phyloP scores from a whole-genome alignment of 1,140 invertebrate species.

The Drosophila sucinea region DNA sequence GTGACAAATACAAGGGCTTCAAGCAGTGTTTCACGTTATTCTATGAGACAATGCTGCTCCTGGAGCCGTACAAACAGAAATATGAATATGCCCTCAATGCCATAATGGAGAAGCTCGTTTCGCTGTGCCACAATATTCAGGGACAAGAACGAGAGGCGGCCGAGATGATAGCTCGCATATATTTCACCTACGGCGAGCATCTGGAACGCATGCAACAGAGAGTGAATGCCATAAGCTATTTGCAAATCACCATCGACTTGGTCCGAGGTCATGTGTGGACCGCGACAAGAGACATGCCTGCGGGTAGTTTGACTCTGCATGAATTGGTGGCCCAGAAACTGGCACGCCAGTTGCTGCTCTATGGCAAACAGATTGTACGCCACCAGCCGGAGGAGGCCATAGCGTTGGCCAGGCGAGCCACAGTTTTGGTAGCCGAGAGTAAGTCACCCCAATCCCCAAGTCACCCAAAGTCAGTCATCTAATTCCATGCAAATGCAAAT shows the following conservation, averaged over 20 bases:
- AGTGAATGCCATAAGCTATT: slow-evolving; percentile 45
- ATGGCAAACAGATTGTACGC: slow-evolving; percentile 51
- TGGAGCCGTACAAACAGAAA: slow-evolving; percentile 57
- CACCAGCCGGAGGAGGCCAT: slow-evolving; percentile 60
- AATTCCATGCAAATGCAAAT: background rate
- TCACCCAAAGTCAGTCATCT: background rate
- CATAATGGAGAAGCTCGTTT: slow-evolving; percentile 63
- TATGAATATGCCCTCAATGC: slow-evolving; percentile 59
- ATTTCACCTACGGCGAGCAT: slow-evolving; percentile 54
- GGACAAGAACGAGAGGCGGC: slow-evolving; percentile 52
- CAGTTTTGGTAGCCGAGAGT: slow-evolving; percentile 64
- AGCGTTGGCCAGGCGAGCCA: slow-evolving; percentile 54
- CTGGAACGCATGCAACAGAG: slow-evolving; percentile 33
- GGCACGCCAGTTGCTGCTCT: slow-evolving; percentile 56
- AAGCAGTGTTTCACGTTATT: slow-evolving; percentile 52
- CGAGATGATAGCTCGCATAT: slow-evolving; percentile 69
- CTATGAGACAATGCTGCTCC: slow-evolving; percentile 53
- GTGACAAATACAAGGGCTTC: slow-evolving; percentile 36
- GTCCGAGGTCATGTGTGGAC: slow-evolving; percentile 67
- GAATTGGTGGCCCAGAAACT: slow-evolving; percentile 62
- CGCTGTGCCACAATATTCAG: slow-evolving; percentile 55
- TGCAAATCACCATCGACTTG: slow-evolving; percentile 50
- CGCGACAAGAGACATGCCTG: slow-evolving; percentile 37
- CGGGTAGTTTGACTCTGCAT: slow-evolving; percentile 56
- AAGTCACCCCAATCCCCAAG: slow-evolving; percentile 13